phyloP scores from a whole-genome alignment of 1,140 invertebrate genomes.

The Pentalonia nigronervosa region DNA sequence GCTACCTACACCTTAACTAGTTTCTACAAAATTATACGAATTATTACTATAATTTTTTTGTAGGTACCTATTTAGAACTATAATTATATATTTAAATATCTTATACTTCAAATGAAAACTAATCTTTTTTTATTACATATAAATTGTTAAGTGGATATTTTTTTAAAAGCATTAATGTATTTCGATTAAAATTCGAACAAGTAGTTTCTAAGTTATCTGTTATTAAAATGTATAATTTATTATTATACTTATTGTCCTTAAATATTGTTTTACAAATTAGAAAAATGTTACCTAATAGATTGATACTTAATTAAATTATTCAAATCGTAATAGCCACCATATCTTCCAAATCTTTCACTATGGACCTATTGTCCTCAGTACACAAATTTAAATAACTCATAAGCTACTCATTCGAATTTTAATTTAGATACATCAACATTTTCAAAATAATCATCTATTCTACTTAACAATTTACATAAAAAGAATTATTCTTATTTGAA shows the following conservation, averaged over 20 bases:
- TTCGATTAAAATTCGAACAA: background rate
- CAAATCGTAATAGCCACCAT: background rate
- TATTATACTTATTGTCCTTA: background rate
- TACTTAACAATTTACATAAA: background rate
- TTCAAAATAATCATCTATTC: background rate
- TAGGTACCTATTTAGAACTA: background rate
- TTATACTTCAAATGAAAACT: too few relatives aligned
- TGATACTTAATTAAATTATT: too few relatives aligned
- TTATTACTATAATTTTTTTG: background rate
- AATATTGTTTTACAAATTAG: background rate
- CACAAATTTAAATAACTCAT: background rate
- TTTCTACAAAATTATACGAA: too few relatives aligned
- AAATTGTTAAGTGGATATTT: too few relatives aligned
- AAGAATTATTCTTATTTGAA: background rate
- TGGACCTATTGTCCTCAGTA: background rate
- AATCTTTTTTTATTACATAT: too few relatives aligned
- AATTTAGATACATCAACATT: background rate
- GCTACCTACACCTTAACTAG: too few relatives aligned
- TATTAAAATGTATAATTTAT: background rate
- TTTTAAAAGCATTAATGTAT: background rate
- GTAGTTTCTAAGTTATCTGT: background rate
- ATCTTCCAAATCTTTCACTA: background rate
- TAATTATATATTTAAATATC: background rate
- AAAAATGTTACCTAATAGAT: background rate
- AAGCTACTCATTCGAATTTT: background rate